Percentiles rank a stretch among this genome's conserved stretches.
phyloP scores from a whole-genome alignment of 2,113 vertebrate species.

The Varanus komodoensis region DNA sequence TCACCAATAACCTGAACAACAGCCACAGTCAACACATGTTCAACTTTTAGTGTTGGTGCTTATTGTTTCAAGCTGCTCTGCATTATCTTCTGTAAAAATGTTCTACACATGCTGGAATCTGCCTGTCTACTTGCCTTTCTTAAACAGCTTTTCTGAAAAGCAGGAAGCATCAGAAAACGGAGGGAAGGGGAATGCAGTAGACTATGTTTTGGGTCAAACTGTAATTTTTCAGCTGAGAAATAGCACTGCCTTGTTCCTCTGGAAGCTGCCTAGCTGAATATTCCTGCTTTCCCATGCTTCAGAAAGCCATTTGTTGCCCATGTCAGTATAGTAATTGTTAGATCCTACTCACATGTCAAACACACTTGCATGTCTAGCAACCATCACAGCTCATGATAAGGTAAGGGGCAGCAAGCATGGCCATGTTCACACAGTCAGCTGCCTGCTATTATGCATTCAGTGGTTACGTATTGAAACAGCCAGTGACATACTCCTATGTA shows the following conservation, averaged over 20 bases:
- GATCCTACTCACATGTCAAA: not conserved
- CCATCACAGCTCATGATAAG: not conserved
- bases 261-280: not conserved
- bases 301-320: not conserved
- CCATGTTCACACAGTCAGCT: not conserved
- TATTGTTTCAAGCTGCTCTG: too few relatives aligned
- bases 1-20: too few relatives aligned
- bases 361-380: slow-evolving; percentile 3
- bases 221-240: not conserved
- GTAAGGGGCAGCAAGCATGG: not conserved
- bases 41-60: too few relatives aligned
- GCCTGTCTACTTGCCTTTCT: not conserved
- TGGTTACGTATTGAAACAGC: too few relatives aligned
- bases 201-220: not conserved
- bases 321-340: not conserved
- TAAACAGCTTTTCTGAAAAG: not conserved
- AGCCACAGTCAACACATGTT: too few relatives aligned
- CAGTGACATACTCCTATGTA: too few relatives aligned
- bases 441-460: too few relatives aligned
- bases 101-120: not conserved
- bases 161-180: not conserved
- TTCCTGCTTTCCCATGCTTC: not conserved
- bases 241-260: not conserved
- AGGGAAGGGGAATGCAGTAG: not conserved
- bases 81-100: not conserved